Conservation (phyloP, 2,797 vertebrate species). For the Sylvia borin region DNA sequence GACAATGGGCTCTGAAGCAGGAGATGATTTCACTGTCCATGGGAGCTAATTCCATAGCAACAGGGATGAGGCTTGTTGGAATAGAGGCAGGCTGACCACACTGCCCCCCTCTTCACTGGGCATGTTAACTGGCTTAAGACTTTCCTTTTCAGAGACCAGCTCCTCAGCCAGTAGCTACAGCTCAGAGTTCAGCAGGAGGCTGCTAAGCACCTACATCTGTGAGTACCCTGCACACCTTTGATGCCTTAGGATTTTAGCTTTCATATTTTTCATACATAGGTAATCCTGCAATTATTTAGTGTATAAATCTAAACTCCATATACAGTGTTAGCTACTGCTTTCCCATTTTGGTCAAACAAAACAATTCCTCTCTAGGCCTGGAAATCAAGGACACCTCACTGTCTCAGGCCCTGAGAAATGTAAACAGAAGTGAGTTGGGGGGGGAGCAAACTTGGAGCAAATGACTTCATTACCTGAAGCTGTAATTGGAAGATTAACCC, state of each 20-base stretch:
- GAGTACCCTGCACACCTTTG: conserved; percentile 62
- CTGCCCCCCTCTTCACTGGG: neutral
- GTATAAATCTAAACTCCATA: neutral
- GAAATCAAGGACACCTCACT: neutral
- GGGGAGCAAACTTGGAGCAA: neutral
- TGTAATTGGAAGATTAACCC: neutral
- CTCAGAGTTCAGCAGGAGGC: conserved; percentile 91
- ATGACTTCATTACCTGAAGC: neutral
- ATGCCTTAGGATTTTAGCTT: neutral
- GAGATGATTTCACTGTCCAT: neutral
- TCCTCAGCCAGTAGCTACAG: conserved; percentile 91
- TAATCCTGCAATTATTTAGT: neutral
- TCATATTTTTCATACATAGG: neutral
- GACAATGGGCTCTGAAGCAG: neutral
- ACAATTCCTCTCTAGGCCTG: neutral
- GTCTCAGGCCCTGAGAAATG: neutral
- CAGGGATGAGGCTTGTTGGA: neutral
- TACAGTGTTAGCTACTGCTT: neutral
- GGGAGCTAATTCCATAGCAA: conserved; percentile 22
- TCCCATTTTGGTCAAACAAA: neutral
- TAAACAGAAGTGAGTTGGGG: neutral
- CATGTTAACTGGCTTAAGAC: neutral
- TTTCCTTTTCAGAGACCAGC: conserved; percentile 85
- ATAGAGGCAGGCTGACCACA: neutral
- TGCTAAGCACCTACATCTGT: conserved; percentile 97